Conservation (phyloP, 1,140 invertebrate genomes). For the Cecropterus lyciades region DNA sequence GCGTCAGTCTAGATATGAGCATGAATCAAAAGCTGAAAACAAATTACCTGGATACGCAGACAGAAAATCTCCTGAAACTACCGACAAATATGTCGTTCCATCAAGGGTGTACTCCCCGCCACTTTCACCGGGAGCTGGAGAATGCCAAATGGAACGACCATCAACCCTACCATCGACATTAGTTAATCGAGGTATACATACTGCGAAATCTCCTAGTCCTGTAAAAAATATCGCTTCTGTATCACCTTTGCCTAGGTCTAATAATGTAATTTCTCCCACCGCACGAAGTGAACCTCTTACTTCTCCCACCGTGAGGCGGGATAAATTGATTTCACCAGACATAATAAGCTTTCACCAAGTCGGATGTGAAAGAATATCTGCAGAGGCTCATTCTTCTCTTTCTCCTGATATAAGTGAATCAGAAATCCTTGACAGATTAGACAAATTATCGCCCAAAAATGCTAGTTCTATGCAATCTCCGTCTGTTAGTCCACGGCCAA, state of each 20-base stretch:
- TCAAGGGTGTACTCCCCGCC: slow-evolving; percentile 78
- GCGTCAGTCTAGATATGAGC: slow-evolving; percentile 86
- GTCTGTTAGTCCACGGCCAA: slow-evolving; percentile 43
- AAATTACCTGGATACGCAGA: slow-evolving; percentile 64
- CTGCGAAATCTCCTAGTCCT: slow-evolving; percentile 76
- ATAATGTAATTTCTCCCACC: slow-evolving; percentile 59
- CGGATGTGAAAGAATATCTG: slow-evolving; percentile 49
- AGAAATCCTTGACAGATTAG: slow-evolving; percentile 39
- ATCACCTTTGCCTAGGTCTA: slow-evolving; percentile 66
- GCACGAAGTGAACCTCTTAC: slow-evolving; percentile 53
- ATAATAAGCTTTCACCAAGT: slow-evolving; percentile 47
- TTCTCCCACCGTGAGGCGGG: slow-evolving; percentile 42
- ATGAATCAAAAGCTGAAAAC: slow-evolving; percentile 73
- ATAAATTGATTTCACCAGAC: slow-evolving; percentile 47
- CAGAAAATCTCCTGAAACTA: slow-evolving; percentile 64
- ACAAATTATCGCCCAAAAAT: slow-evolving; percentile 27
- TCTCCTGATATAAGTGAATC: slow-evolving; percentile 48
- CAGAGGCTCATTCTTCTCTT: slow-evolving; percentile 47
- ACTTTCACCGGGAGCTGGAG: slow-evolving; percentile 68
- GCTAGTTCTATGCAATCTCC: slow-evolving; percentile 40
- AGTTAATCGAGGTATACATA: slow-evolving; percentile 64
- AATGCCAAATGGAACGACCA: slow-evolving; percentile 70
- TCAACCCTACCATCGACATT: slow-evolving; percentile 67
- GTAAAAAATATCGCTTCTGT: slow-evolving; percentile 66
- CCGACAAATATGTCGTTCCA: slow-evolving; percentile 69